phyloP scores from a whole-genome alignment of 2,888 invertebrate genomes.

The Oscheius sp. region DNA sequence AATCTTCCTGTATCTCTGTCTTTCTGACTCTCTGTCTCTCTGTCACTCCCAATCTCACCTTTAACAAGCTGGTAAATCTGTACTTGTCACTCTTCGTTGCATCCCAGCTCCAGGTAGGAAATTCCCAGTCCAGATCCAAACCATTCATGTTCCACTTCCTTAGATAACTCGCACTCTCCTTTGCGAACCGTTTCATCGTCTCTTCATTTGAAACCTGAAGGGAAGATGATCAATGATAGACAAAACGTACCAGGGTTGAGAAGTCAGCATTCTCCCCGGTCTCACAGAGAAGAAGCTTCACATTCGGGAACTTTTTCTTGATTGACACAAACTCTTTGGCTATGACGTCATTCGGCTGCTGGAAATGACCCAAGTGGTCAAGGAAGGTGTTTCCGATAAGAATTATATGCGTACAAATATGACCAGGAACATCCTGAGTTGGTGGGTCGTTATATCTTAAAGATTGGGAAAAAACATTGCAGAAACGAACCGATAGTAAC shows the following conservation, averaged over 20 bases:
- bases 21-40: too few relatives aligned
- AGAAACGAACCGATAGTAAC: slow-evolving; percentile 28
- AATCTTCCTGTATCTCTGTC: too few relatives aligned
- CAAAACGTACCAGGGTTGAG: slow-evolving; percentile 40
- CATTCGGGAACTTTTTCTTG: slow-evolving; percentile 27
- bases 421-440: slow-evolving; percentile 10
- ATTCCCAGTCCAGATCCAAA: slow-evolving; percentile 72
- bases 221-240: neutral
- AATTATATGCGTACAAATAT: slow-evolving; percentile 47
- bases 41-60: slow-evolving; percentile 37
- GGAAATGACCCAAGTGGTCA: slow-evolving; percentile 39
- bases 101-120: slow-evolving; percentile 67
- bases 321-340: slow-evolving; percentile 3
- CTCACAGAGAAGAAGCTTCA: slow-evolving; percentile 45
- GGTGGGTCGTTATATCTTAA: slow-evolving; percentile 44
- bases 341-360: slow-evolving; percentile 8
- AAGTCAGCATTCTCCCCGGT: slow-evolving; percentile 41
- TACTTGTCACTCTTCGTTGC: slow-evolving; percentile 50
- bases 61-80: slow-evolving; percentile 50
- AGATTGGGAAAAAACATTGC: neutral
- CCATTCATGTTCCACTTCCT: slow-evolving; percentile 55
- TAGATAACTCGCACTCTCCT: slow-evolving; percentile 34
- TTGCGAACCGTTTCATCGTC: slow-evolving; percentile 41
- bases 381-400: slow-evolving; percentile 48
- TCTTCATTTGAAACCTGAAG: slow-evolving; percentile 41